phyloP scores from a whole-genome alignment of 1,140 invertebrate genomes.

The Drosophila orena region DNA sequence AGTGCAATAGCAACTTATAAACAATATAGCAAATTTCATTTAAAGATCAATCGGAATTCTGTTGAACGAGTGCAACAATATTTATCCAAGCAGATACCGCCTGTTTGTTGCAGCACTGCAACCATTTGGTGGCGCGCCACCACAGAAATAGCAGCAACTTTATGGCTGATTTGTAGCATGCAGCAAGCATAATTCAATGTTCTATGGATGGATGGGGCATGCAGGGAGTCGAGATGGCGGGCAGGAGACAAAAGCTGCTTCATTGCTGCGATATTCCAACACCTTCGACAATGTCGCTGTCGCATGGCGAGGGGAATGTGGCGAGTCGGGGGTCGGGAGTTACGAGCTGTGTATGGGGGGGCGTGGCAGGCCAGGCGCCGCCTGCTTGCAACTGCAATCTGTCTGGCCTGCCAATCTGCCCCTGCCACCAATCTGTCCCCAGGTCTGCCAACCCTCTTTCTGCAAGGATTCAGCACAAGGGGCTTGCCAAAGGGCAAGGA shows the following conservation, averaged over 20 bases:
- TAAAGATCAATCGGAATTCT: conserved; percentile 37
- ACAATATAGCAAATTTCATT: conserved; percentile 52
- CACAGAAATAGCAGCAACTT: conserved; percentile 36
- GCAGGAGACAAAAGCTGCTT: conserved; percentile 29
- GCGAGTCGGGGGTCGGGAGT: not conserved
- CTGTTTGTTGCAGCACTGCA: conserved; percentile 40
- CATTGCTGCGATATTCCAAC: conserved; percentile 70
- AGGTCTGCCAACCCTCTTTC: conserved; percentile 4
- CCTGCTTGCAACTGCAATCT: conserved; percentile 73
- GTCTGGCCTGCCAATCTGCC: conserved; percentile 63
- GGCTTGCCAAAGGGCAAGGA: conserved; percentile 13
- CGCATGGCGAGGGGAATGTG: conserved; percentile 1
- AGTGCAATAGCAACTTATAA: conserved; percentile 16
- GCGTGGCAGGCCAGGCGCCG: conserved; percentile 46
- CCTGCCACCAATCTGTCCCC: conserved; percentile 13
- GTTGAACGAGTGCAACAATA: conserved; percentile 34
- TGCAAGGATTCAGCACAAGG: conserved; percentile 4
- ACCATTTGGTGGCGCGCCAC: conserved; percentile 40
- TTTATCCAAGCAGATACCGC: conserved; percentile 39
- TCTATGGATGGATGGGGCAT: conserved; percentile 14
- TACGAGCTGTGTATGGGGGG: not conserved
- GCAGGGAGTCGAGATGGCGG: not conserved
- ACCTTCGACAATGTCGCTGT: conserved; percentile 69
- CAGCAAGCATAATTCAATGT: conserved; percentile 78
- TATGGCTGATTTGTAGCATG: conserved; percentile 78